These are phyloP conservation scores for Trochalopteron elliotii DNA, from an alignment of 2,113 vertebrate species.

Conservation along the genomic window DNA sequence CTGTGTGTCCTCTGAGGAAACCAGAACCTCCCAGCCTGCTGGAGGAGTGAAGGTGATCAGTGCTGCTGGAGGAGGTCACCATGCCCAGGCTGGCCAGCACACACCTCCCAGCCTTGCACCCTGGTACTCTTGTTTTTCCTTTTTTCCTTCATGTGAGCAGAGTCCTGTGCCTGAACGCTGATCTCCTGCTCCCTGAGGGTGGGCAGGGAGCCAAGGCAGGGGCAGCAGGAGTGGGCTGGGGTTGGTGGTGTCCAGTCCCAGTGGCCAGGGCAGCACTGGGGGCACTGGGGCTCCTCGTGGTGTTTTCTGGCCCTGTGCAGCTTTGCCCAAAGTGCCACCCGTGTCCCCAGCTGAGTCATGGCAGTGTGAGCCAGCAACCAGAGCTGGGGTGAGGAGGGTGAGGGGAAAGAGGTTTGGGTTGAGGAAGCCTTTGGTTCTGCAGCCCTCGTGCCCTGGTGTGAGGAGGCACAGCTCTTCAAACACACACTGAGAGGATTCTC, in stretches of 20 bases:
- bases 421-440: neutral
- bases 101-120: neutral
- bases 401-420: neutral
- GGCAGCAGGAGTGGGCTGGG: neutral
- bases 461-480: neutral
- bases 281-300: neutral
- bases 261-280: neutral
- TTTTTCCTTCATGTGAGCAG: neutral
- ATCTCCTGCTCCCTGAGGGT: rapidly evolving
- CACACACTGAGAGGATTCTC: neutral
- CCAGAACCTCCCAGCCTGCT: neutral
- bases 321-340: neutral
- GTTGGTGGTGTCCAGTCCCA: neutral
- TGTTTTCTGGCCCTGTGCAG: neutral
- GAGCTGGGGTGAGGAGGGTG: rapidly evolving
- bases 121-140: neutral
- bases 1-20: neutral
- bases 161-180: neutral
- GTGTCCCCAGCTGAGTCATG: neutral
- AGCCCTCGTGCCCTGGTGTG: rapidly evolving
- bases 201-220: neutral
- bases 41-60: neutral
- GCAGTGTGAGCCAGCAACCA: neutral
- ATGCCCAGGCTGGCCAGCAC: neutral
- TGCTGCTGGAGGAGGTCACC: neutral